Evolutionary conservation across 2,888 invertebrate genomes (phyloP), one percentile per base, ranked within the genome.

Genomic region (Ormyrus thymus): DNA sequence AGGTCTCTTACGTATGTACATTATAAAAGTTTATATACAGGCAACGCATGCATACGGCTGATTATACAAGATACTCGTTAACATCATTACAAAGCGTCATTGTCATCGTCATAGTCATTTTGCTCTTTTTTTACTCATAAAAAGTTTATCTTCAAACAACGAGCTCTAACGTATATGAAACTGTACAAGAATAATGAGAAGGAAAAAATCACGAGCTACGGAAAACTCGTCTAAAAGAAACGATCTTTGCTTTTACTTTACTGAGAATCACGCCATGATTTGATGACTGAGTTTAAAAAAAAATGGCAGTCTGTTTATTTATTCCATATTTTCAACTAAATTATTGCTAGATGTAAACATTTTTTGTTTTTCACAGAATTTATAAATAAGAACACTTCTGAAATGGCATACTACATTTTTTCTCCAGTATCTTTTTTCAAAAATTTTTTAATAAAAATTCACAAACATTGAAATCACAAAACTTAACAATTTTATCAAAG

Each of bases 1-100:
- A 90, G 89, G 89, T 88, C 89, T 89, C 89, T 89, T 86, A 89
- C 86, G 83, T 84, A 85, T 86, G 83, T 82, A 84, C 83, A 83
- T 83, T 81, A 83, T 69, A 70, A 76, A 81, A 76, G 81, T 84
- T 76, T 62, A 81, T 73, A 84, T 83, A 85, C 83, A 85, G 82
- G 83, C 86, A 81, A 82, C 77, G 81, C 85, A 87, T 87, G 87
- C 87, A 86, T 65, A 82, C 78, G 81, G 81, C 82, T 82, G 79
- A 83, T 83, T 75, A 82, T 79, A 83, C 79, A 83, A 81, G 69
- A 76, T 79, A 73, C 59, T 79, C 61, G 64, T 76, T 76, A 76
- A 78, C 53, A 48, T 74, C 65, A 74, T 80, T 73, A 69, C 62
- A 69, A 76, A 68, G 68, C 64, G 64, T 81, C 76, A 76, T 68